Conservation (phyloP, 2,797 vertebrate genomes). For the Ctenochaetus hawaiiensis region DNA sequence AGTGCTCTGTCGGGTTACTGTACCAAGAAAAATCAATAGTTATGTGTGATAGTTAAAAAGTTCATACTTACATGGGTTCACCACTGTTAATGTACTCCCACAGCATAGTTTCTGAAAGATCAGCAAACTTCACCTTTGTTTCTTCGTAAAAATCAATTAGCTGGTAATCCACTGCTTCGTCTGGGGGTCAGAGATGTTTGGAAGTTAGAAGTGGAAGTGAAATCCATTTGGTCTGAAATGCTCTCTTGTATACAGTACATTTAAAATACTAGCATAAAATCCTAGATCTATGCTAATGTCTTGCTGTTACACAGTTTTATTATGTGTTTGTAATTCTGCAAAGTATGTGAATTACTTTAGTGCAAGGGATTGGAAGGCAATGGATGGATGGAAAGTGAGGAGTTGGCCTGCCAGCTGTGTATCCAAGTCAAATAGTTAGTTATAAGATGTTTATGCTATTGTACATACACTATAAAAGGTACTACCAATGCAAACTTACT, state of each 20-base stretch:
- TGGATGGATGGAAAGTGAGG: no score
- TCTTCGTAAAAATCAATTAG: conserved; percentile 93
- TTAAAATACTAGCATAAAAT: background rate
- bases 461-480: no score
- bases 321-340: no score
- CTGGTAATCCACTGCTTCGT: conserved; percentile 82
- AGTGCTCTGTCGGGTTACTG: conserved; percentile 18
- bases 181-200: conserved; percentile 67
- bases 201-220: background rate
- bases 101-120: conserved; percentile 93
- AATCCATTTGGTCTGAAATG: background rate
- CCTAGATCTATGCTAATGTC: no score
- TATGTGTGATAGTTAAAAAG: conserved; percentile 24
- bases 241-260: background rate
- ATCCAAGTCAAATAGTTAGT: no score
- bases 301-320: no score
- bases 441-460: no score
- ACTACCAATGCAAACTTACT: no score
- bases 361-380: no score
- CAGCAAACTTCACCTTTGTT: conserved; percentile 95
- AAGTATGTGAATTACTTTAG: no score
- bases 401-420: no score
- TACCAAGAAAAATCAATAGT: conserved; percentile 38
- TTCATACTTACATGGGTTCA: conserved; percentile 94
- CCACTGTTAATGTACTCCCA: conserved; percentile 98